A percentile compares a stretch with the other conserved stretches of the same genome.
phyloP scores from a whole-genome alignment of 2,797 vertebrate genomes.

The Cyprinodon diabolis region DNA sequence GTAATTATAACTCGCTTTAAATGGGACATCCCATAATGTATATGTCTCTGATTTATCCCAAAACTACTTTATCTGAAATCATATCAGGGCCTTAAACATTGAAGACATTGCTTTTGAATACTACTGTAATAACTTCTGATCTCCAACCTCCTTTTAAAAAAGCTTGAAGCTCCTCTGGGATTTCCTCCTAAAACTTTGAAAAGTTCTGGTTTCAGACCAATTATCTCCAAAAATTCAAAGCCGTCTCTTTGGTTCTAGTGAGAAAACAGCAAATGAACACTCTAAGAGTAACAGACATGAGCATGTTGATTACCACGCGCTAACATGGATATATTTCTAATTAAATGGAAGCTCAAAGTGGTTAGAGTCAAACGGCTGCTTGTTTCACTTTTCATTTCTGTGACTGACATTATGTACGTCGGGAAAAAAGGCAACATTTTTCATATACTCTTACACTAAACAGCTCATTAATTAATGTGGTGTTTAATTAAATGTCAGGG shows the following conservation, averaged over 20 bases:
- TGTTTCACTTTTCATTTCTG: neutral
- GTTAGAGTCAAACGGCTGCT: neutral
- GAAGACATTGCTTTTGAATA: neutral
- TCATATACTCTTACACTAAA: neutral
- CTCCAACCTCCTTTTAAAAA: neutral
- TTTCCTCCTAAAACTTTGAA: neutral
- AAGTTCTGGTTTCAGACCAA: neutral
- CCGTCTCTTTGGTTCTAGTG: neutral
- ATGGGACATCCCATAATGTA: neutral
- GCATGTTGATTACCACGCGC: neutral
- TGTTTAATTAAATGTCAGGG: neutral
- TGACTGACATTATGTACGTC: neutral
- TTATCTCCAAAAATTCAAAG: neutral
- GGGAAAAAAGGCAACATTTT: neutral
- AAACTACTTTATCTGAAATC: neutral
- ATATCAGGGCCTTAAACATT: neutral
- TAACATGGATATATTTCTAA: neutral
- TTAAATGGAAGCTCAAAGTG: neutral
- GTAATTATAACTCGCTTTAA: neutral
- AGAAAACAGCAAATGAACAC: neutral
- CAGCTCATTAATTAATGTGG: neutral
- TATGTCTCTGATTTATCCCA: neutral
- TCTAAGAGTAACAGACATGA: neutral
- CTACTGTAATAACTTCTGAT: conserved; percentile 1
- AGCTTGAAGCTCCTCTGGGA: neutral